A percentile compares a stretch with the other conserved stretches of the same genome.
phyloP scores from a whole-genome alignment of 2,888 invertebrate species.

The Drosophila greeni region DNA sequence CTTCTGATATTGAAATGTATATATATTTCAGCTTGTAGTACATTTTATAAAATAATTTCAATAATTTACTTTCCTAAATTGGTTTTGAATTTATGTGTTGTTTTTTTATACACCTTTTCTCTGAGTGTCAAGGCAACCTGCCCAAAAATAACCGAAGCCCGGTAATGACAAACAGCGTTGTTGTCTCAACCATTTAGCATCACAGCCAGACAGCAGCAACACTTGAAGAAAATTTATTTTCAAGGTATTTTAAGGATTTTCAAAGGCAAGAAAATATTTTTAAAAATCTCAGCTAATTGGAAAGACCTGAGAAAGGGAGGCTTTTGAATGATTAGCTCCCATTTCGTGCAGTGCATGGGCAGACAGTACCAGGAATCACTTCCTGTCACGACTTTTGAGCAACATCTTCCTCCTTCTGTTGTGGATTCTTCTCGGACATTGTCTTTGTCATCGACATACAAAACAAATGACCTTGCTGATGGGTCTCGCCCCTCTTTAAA shows the following conservation, averaged over 20 bases:
- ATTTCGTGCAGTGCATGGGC: conserved; percentile 1
- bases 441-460: conserved; percentile 64
- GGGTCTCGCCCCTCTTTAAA: conserved; percentile 8
- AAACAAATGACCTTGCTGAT: conserved; percentile 68
- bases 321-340: too few species aligned
- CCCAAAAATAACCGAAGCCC: conserved; percentile 51
- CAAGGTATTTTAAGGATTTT: accelerated
- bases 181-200: conserved; percentile 42
- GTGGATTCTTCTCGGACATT: conserved; percentile 31
- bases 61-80: accelerated
- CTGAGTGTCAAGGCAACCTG: conserved; percentile 21
- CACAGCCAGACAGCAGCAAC: conserved; percentile 13
- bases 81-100: background rate
- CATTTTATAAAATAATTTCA: background rate
- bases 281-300: too few species aligned
- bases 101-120: background rate
- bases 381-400: conserved; percentile 52
- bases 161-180: conserved; percentile 61
- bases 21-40: background rate
- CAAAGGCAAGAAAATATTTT: background rate
- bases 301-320: too few species aligned
- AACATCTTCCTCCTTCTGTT: conserved; percentile 31
- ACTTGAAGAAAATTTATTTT: background rate
- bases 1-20: accelerated
- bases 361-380: conserved; percentile 50